A percentile compares a stretch with the other conserved stretches of the same genome.
Evolutionary conservation across 2,888 invertebrate genomes (phyloP).

Genomic region (Synergus japonicus): DNA sequence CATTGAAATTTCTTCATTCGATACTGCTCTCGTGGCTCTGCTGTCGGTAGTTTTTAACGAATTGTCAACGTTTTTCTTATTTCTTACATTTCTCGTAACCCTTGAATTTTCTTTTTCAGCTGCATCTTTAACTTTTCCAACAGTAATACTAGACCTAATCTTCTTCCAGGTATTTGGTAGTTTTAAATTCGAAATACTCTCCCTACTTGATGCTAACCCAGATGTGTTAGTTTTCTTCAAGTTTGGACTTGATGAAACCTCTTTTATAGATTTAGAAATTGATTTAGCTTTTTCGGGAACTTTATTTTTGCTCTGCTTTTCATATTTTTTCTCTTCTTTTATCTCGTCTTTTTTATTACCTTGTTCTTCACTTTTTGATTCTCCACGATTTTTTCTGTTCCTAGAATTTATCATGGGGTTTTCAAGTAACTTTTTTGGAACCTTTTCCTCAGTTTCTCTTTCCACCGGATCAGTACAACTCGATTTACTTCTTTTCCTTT

Average conservation of each 20-base stretch:
- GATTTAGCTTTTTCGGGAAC: neutral
- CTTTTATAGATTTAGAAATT: neutral
- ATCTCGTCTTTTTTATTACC: neutral
- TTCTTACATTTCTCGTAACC: too few relatives aligned
- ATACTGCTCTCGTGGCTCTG: neutral
- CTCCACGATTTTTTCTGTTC: neutral
- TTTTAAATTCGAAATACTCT: conserved; percentile 24
- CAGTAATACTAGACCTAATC: neutral
- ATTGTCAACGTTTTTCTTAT: neutral
- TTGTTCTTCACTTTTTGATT: neutral
- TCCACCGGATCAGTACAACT: neutral
- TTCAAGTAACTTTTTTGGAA: neutral
- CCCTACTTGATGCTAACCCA: conserved; percentile 4
- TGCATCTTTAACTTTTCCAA: neutral
- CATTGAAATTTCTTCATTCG: neutral
- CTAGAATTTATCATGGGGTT: neutral
- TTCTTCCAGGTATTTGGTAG: neutral
- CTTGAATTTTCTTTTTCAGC: neutral
- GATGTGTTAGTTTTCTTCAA: neutral
- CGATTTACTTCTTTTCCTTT: neutral
- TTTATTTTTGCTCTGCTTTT: neutral
- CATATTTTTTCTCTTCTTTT: neutral
- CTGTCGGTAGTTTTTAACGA: neutral
- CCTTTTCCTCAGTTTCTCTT: neutral
- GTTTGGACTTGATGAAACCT: neutral